These are phyloP conservation scores for Halcyon smyrnensis DNA, from an alignment of 2,797 vertebrate species.

Conservation along the genomic window DNA sequence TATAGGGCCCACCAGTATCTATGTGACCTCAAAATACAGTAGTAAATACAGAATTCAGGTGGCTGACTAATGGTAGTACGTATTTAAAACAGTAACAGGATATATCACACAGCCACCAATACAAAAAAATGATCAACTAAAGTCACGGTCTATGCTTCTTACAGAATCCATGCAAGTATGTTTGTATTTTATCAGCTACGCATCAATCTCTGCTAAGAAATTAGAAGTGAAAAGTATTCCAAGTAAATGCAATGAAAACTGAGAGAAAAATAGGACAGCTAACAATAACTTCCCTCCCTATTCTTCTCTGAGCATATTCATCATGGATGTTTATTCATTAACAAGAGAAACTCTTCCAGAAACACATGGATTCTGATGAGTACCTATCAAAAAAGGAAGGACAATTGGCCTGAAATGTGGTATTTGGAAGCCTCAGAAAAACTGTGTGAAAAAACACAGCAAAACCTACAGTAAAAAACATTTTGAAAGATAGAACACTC, in stretches of 20 bases:
- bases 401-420: neutral
- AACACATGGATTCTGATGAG: neutral
- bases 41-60: neutral
- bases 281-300: neutral
- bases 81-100: neutral
- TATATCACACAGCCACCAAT: too few relatives aligned
- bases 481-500: neutral
- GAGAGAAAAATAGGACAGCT: neutral
- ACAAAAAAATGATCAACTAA: neutral
- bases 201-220: too few relatives aligned
- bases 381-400: neutral
- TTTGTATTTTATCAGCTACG: too few relatives aligned
- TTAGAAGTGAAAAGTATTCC: neutral
- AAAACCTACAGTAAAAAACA: neutral
- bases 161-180: too few relatives aligned
- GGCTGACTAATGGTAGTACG: neutral
- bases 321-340: neutral
- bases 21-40: neutral
- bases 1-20: neutral
- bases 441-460: neutral
- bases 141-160: neutral
- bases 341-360: neutral
- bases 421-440: neutral
- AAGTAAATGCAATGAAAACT: neutral
- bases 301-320: neutral